Evolutionary conservation across 2,888 invertebrate species (phyloP), one percentile per base, ranked within the genome.

Genomic region (Luperina testacea): DNA sequence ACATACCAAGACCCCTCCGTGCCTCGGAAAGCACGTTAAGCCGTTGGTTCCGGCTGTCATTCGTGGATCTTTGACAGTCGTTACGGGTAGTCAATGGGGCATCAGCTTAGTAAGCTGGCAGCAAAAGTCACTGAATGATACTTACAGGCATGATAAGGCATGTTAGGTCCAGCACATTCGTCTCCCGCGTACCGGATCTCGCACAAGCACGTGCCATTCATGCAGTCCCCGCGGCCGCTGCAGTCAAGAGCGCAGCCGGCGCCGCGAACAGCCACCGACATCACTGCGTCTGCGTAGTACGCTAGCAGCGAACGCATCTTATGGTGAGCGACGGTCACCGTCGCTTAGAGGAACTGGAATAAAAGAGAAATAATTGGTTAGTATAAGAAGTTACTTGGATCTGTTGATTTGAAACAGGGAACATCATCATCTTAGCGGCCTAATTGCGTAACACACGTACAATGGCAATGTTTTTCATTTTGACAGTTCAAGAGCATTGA

Each of bases 181-280:
- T 98, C 98, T 17, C 99, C 99, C 81, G 98, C 97, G 94, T 98
- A 99, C 77, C 98, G 97, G 90, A 99, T 99, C 97, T 99, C 99
- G 95, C 99, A 99, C 89, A 99, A 97, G 93, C 99, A 99, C 76
- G 98, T 99, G 86, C 99, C 99, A 94, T 99, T 98, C 93, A 98
- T 97, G 95, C 99, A 99, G 96, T 99, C 99, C 38, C 99, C 99
- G 84, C 98, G 98, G 84, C 99, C 99, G 91, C 98, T 99, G 96
- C 99, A 99, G 95, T 98, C 98, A 90, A 97, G 97, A 80, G 97
- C 97, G 93, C 98, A 98, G 90, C 97, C 97, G 68, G 97, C 96
- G 85, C 95, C 94, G 45, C 95, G 92, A 74, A 91, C 92, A 78
- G 94, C 95, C 77, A 93, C 96, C 84, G 95, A 90, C 96, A 96